These are phyloP conservation scores for Neuroterus valhalla DNA, from an alignment of 1,140 invertebrate genomes.

Conservation along the genomic window DNA sequence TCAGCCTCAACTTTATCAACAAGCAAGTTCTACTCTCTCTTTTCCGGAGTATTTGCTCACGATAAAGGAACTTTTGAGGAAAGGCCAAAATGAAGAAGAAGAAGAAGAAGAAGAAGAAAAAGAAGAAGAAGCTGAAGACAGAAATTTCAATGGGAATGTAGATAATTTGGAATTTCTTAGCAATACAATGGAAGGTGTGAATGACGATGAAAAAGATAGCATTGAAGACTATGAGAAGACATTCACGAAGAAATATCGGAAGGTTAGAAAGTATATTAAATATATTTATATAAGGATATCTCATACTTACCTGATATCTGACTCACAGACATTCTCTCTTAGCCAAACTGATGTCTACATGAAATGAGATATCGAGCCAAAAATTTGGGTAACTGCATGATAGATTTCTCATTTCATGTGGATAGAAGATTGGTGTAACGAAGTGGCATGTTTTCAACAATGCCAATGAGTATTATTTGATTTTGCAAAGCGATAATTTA, in stretches of 20 bases:
- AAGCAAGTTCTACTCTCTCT: slow-evolving; percentile 24
- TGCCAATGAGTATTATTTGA: too few species aligned
- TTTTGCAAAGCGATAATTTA: too few species aligned
- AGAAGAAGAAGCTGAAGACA: not conserved
- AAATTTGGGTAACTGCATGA: too few species aligned
- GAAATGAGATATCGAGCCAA: too few species aligned
- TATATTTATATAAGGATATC: too few species aligned
- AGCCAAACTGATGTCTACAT: too few species aligned
- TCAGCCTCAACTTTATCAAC: slow-evolving; percentile 9
- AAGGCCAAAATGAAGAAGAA: not conserved
- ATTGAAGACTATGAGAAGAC: slow-evolving; percentile 70
- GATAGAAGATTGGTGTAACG: too few species aligned
- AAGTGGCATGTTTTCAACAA: too few species aligned
- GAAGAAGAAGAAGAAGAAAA: too few species aligned
- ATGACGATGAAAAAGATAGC: slow-evolving; percentile 65
- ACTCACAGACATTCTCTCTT: too few species aligned
- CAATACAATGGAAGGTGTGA: slow-evolving; percentile 39
- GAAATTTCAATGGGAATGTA: not conserved
- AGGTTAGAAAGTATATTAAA: not conserved
- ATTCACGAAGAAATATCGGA: slow-evolving; percentile 61
- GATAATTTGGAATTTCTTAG: slow-evolving; percentile 50
- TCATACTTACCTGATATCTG: too few species aligned
- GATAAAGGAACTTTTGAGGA: slow-evolving; percentile 8
- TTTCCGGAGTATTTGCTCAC: slow-evolving; percentile 27
- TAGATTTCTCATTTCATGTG: too few species aligned